Evolutionary conservation across 2,888 invertebrate genomes (phyloP), one percentile per base, ranked within the genome.

Genomic region (Dinocampus coccinellae): DNA sequence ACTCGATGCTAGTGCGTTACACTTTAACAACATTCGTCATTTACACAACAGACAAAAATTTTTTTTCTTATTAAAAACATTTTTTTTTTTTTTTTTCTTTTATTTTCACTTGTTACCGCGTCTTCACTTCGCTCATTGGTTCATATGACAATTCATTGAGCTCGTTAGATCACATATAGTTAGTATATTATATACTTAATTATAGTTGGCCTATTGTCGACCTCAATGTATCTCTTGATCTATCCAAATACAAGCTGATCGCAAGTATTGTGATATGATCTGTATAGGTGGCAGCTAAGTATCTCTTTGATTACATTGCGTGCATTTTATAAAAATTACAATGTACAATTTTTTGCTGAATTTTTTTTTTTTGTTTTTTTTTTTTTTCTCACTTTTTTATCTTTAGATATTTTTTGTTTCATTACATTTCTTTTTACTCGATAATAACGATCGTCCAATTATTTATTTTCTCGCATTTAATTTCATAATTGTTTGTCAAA

Each of bases 251-350:
- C 16, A 34, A 64, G 33, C 34, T 24, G n/a, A 53, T 36, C 36
- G 36, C 26, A 42, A 42, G 34, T 68, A 61, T 57, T 24, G 53
- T 58, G 52, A 60, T 36, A 22, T 6, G 47, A 42, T 24, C 62
- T 64, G 33, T 69, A 34, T 60, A 63, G 65, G 69, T 70, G 69
- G 61, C 64, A 47, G 9, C 9, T 47, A 47, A 47, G 20, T 47
- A 64, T 68, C 29, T n/a, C 24, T 70, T 75, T 70, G 69, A 73
- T 75, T 70, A 69, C 70, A 62, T 65, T 65, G 60, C 34, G 65
- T 65, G 69, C n/a, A n/a, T n/a, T n/a, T n/a, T n/a, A n/a, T n/a
- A 47, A 47, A 16, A 4, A 16, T 3, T 3, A 47, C n/a, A n/a
- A n/a, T n/a, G n/a, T n/a, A n/a, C n/a, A 16, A 47, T 7, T 16